These are phyloP conservation scores for Anthophora plumipes DNA, from an alignment of 2,888 invertebrate species.

Conservation along the genomic window DNA sequence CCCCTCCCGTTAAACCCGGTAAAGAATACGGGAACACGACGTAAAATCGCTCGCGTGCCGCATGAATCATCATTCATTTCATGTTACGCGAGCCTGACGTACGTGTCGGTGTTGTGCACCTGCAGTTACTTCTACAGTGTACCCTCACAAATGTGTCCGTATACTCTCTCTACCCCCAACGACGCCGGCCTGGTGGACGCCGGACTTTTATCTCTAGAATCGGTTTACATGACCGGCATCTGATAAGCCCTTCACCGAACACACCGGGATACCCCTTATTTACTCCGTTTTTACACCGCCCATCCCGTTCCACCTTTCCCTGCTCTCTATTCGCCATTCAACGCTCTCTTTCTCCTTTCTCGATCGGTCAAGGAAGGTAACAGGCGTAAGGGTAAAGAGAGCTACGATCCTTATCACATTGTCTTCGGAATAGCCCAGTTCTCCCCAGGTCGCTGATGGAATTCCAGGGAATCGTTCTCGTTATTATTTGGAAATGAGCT, in stretches of 20 bases:
- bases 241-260: conserved; percentile 69
- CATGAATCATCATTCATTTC: conserved; percentile 83
- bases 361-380: too few relatives aligned
- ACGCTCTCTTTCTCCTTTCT: not conserved
- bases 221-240: conserved; percentile 79
- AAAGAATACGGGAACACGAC: conserved; percentile 77
- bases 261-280: conserved; percentile 75
- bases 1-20: conserved; percentile 67
- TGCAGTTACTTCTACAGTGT: conserved; percentile 55
- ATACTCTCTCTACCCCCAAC: conserved; percentile 47
- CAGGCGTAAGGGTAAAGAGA: conserved; percentile 4
- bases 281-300: conserved; percentile 62
- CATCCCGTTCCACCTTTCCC: conserved; percentile 13
- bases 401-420: conserved; percentile 41
- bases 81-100: conserved; percentile 75
- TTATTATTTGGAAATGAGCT: conserved; percentile 19
- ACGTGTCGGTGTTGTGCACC: conserved; percentile 67
- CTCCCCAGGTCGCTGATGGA: conserved; percentile 10
- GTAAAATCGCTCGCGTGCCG: conserved; percentile 81
- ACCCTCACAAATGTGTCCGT: conserved; percentile 16
- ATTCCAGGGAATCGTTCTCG: conserved; percentile 12
- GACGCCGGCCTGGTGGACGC: conserved; percentile 71
- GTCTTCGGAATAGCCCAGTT: conserved; percentile 33
- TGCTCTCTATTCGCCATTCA: not conserved
- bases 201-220: conserved; percentile 75